phyloP scores from a whole-genome alignment of 2,888 invertebrate genomes.

The Polylopha cassiicola region DNA sequence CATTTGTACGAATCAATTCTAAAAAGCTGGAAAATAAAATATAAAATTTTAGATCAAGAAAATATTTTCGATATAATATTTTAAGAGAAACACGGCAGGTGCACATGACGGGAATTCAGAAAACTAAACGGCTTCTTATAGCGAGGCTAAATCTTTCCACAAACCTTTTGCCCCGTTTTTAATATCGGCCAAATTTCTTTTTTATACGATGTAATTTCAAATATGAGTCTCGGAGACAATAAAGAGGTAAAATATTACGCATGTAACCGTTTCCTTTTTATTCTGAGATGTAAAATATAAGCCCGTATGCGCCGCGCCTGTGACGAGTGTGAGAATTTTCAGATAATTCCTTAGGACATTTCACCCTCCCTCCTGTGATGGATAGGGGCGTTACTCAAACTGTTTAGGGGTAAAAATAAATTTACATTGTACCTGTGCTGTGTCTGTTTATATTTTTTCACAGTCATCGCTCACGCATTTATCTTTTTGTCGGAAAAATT shows the following conservation, averaged over 20 bases:
- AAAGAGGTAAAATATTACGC: slow-evolving; percentile 32
- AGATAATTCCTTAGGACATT: slow-evolving; percentile 27
- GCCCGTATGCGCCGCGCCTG: slow-evolving; percentile 23
- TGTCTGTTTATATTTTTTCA: slow-evolving; percentile 22
- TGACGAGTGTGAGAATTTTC: slow-evolving; percentile 31
- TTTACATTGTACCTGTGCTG: slow-evolving; percentile 24
- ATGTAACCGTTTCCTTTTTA: slow-evolving; percentile 33
- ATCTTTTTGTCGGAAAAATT: slow-evolving; percentile 21
- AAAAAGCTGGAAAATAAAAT: slow-evolving; percentile 14
- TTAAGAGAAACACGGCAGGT: slow-evolving; percentile 21
- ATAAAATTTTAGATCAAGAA: slow-evolving; percentile 14
- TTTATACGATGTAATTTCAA: slow-evolving; percentile 27
- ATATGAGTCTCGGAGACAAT: slow-evolving; percentile 28
- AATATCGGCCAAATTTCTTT: slow-evolving; percentile 22
- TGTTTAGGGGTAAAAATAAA: slow-evolving; percentile 24
- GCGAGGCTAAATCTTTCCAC: slow-evolving; percentile 29
- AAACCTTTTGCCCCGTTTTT: slow-evolving; percentile 22
- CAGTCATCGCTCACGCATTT: slow-evolving; percentile 21
- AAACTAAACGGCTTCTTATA: slow-evolving; percentile 16
- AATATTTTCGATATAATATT: slow-evolving; percentile 17
- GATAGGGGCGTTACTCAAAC: slow-evolving; percentile 27
- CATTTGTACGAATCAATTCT: slow-evolving; percentile 18
- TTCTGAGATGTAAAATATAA: slow-evolving; percentile 34
- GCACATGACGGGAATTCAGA: slow-evolving; percentile 18
- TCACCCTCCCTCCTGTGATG: slow-evolving; percentile 26